Evolutionary conservation across 1,140 invertebrate genomes (phyloP), one percentile per base, ranked within the genome.

Genomic region (Acromyrmex echinatior): DNA sequence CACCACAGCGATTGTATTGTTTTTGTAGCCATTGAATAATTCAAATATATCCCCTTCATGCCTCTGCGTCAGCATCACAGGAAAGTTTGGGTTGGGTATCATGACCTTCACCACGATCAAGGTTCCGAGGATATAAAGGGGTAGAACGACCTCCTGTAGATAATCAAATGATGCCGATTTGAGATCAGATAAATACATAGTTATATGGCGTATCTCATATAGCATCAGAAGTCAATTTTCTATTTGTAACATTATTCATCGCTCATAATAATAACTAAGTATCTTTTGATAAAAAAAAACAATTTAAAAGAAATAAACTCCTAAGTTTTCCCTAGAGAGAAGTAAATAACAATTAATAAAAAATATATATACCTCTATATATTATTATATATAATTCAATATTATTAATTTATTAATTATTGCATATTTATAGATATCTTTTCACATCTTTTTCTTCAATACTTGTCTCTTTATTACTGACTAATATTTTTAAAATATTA

Each of bases 71-170:
- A 94, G 95, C 87, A 97, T 96, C 89, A 96, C 96, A 1, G 97
- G 97, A 94, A 97, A 97, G 94, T 97, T 97, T 73, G 97, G 97
- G 94, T 97, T 97, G 28, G 97, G 97, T 91, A 97, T 96, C 81
- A 97, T 94, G 88, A 97, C 96, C 93, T 97, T 97, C 45, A 97
- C 96, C 79, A 97, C 96, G 89, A 97, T 97, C 78, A 98, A 95
- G 78, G 97, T 96, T 18, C 96, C 96, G 74, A 98, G 94, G 14
- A 97, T 97, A 91, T 97, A 97, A 0, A 98, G 95, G 12, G 97
- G 97, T 71, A 97, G 94, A 87, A 97, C 95, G 35, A 98, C 96
- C 95, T 98, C 97, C 97, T 98, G 95, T 7, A 95, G 96, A 89
- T 65, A 95, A 95, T 62, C 65, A 87, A 60, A 86, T 63, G 28